phyloP scores from a whole-genome alignment of 2,113 vertebrate species.

The Chunga burmeisteri region DNA sequence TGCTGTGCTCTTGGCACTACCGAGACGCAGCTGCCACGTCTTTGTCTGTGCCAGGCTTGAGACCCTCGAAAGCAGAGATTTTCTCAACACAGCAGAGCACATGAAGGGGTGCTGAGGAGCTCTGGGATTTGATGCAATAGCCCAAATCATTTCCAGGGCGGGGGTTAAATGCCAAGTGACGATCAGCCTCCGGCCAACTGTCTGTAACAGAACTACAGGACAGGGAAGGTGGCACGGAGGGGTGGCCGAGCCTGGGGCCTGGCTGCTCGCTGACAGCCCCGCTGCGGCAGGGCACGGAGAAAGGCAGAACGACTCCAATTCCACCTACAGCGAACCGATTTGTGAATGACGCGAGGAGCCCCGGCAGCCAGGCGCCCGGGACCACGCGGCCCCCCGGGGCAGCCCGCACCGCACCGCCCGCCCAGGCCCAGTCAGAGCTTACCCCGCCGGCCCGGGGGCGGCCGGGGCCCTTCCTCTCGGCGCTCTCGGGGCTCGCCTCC shows the following conservation, averaged over 20 bases:
- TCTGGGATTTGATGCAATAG: background rate
- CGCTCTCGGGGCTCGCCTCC: conserved; percentile 63
- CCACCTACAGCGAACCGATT: background rate
- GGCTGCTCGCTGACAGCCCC: background rate
- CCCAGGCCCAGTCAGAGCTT: conserved; percentile 48
- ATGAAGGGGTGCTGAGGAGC: background rate
- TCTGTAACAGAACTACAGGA: background rate
- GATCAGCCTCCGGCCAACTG: background rate
- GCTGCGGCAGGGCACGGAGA: background rate
- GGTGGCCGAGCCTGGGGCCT: background rate
- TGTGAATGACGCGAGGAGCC: background rate
- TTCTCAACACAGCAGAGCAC: background rate
- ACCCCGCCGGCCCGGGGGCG: conserved; percentile 86
- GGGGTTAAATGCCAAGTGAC: background rate
- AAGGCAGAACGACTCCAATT: background rate
- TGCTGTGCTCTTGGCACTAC: background rate
- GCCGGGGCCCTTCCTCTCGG: conserved; percentile 65
- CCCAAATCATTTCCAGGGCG: background rate
- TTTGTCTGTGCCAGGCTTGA: conserved; percentile 56
- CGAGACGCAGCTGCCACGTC: conserved; percentile 33
- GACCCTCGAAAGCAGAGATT: background rate
- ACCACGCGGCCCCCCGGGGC: background rate
- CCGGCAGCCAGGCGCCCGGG: no score
- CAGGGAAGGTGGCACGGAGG: background rate
- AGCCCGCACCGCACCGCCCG: background rate